phyloP scores from a whole-genome alignment of 2,888 invertebrate species.

The Drosophila borealis region DNA sequence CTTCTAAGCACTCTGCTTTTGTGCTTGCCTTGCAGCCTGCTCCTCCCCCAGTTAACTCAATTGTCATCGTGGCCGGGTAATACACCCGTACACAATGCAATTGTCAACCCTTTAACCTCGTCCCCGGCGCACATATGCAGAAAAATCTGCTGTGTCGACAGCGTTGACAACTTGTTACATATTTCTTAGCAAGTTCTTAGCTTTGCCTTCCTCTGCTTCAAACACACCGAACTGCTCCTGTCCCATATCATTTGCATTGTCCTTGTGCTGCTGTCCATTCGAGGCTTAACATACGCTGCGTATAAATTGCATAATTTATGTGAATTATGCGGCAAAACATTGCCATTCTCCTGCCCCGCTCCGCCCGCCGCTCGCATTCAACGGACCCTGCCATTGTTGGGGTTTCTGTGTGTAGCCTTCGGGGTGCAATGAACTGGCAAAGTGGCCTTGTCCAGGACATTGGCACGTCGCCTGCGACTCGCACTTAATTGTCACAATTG shows the following conservation, averaged over 20 bases:
- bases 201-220: not conserved
- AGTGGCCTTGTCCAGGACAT: constrained; percentile 77
- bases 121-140: constrained; percentile 36
- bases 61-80: constrained; percentile 62
- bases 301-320: constrained; percentile 82
- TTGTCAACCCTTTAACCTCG: constrained; percentile 42
- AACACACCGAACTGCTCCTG: not conserved
- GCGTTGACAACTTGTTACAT: constrained; percentile 69
- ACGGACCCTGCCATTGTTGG: constrained; percentile 37
- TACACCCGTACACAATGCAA: constrained; percentile 45
- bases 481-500: constrained; percentile 76
- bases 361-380: constrained; percentile 12
- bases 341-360: constrained; percentile 15
- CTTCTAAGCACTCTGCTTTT: constrained; percentile 33
- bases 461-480: constrained; percentile 63
- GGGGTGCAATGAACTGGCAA: constrained; percentile 76
- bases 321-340: constrained; percentile 79
- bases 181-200: constrained; percentile 53
- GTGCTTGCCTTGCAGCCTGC: not conserved
- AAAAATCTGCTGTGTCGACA: constrained; percentile 52
- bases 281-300: constrained; percentile 73
- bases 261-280: constrained; percentile 54
- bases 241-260: constrained; percentile 47
- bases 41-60: constrained; percentile 26
- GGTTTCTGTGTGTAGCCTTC: constrained; percentile 51